These are phyloP conservation scores for Lapara coniferarum DNA, from an alignment of 2,888 invertebrate species.

Conservation along the genomic window DNA sequence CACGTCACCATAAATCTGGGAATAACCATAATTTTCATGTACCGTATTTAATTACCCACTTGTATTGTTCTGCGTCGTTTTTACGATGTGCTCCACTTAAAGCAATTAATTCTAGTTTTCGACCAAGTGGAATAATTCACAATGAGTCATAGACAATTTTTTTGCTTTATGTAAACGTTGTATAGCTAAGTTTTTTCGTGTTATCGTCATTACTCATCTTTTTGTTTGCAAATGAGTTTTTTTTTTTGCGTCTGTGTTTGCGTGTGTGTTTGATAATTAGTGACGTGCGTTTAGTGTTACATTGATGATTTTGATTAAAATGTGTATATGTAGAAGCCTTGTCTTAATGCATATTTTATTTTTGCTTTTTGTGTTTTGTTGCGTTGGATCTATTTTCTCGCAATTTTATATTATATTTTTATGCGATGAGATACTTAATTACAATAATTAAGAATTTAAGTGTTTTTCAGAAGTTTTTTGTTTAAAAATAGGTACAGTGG, in stretches of 20 bases:
- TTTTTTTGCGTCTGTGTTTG: conserved; percentile 27
- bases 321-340: conserved; percentile 31
- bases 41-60: conserved; percentile 13
- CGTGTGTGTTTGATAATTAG: conserved; percentile 22
- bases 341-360: conserved; percentile 42
- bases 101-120: conserved; percentile 27
- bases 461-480: neutral
- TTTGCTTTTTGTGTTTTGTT: conserved; percentile 40
- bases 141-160: conserved; percentile 31
- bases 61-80: conserved; percentile 16
- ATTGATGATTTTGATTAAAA: conserved; percentile 31
- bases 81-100: conserved; percentile 22
- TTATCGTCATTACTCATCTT: conserved; percentile 24
- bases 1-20: conserved; percentile 16
- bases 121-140: conserved; percentile 42
- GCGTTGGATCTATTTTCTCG: conserved; percentile 43
- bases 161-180: neutral
- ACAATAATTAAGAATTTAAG: neutral
- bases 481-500: neutral
- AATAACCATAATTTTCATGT: conserved; percentile 18
- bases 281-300: conserved; percentile 32
- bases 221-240: conserved; percentile 35
- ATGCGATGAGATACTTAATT: neutral
- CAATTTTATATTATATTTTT: neutral
- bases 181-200: conserved; percentile 32